Evolutionary conservation across 2,113 vertebrate species (phyloP).

Genomic region (Eulemur macaco): DNA sequence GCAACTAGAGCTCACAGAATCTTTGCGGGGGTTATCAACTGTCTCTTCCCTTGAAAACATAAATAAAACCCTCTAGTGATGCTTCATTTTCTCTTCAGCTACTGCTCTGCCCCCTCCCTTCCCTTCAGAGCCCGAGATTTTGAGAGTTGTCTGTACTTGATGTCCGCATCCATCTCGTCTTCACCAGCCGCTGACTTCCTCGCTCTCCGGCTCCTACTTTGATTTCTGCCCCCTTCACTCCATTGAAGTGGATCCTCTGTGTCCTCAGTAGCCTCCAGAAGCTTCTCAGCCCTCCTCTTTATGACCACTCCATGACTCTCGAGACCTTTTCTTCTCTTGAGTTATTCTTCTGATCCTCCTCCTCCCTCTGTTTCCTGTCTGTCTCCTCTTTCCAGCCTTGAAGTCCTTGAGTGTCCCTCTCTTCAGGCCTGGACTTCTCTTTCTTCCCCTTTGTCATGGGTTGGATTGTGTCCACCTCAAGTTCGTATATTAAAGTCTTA

Average conservation of each 20-base stretch:
- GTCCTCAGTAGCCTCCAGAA: neutral
- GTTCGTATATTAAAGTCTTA: neutral
- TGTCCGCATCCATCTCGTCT: neutral
- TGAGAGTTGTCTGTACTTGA: neutral
- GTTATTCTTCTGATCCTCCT: neutral
- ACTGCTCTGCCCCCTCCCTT: neutral
- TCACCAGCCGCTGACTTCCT: neutral
- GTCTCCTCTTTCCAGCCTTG: neutral
- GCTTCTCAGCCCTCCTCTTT: neutral
- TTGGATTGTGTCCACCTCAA: neutral
- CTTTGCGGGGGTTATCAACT: neutral
- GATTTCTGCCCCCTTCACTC: neutral
- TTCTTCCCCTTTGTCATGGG: neutral
- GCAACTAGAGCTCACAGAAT: neutral
- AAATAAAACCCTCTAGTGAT: neutral
- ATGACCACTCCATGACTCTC: neutral
- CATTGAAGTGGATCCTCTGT: accelerated
- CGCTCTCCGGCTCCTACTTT: neutral
- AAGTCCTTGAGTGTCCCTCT: neutral
- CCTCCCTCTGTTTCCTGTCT: neutral
- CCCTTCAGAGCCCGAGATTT: neutral
- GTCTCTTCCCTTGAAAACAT: neutral
- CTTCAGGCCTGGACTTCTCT: neutral
- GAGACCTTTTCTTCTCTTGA: neutral
- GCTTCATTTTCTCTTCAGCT: neutral